Evolutionary conservation across 2,113 vertebrate genomes (phyloP).

Genomic region (Pithys albifrons): DNA sequence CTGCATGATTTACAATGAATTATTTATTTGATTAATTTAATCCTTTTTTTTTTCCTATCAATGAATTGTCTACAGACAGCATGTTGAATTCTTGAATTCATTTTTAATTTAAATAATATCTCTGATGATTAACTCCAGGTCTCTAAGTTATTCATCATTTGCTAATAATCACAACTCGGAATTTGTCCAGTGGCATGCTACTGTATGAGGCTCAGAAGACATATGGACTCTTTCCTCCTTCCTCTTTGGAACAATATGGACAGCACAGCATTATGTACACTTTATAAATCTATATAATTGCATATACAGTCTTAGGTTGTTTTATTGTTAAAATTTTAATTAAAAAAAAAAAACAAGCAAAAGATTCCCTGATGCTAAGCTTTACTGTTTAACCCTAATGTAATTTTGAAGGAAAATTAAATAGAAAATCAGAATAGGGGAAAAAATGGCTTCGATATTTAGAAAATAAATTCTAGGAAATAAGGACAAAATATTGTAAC

Average conservation of each 20-base stretch:
- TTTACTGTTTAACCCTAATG: not conserved
- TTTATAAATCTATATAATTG: not conserved
- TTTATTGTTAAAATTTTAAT: not conserved
- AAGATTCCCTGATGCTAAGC: not conserved
- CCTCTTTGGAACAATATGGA: not conserved
- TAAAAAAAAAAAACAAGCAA: not conserved
- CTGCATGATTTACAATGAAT: slow-evolving; percentile 23
- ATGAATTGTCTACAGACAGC: slow-evolving; percentile 14
- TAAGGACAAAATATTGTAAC: not conserved
- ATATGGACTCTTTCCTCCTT: not conserved
- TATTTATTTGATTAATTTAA: slow-evolving; percentile 62
- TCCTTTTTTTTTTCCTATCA: slow-evolving; percentile 21
- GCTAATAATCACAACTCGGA: not conserved
- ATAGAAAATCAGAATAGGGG: not conserved
- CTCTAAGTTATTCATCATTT: slow-evolving; percentile 8
- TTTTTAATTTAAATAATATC: slow-evolving; percentile 41
- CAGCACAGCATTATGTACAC: not conserved
- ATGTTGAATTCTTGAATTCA: slow-evolving; percentile 28
- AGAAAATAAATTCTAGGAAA: not conserved
- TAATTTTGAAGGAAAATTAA: not conserved
- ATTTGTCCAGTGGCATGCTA: not conserved
- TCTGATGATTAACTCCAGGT: slow-evolving; percentile 1
- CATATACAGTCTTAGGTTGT: not conserved
- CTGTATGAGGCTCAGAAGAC: not conserved
- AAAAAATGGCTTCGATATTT: not conserved